A percentile compares a stretch with the other conserved stretches of the same genome.
Conservation (phyloP, 2,797 vertebrate genomes). For the Platyrinchus mystaceus region DNA sequence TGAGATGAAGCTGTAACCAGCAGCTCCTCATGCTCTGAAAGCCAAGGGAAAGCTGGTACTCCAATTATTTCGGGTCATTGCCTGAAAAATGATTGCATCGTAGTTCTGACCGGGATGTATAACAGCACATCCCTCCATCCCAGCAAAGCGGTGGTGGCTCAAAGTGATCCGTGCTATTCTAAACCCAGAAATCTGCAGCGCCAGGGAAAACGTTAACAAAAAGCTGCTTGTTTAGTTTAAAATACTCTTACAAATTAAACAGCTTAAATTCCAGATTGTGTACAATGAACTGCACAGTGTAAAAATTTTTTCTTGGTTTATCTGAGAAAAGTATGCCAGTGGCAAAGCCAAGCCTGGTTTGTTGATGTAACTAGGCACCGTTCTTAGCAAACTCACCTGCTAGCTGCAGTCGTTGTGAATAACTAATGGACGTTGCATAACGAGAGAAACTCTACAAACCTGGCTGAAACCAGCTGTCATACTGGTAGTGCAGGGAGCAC, state of each 20-base stretch:
- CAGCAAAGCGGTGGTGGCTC: neutral
- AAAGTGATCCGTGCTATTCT: neutral
- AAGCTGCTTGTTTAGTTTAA: constrained; percentile 44
- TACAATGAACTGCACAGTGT: neutral
- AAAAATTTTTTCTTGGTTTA: neutral
- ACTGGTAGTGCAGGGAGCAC: neutral
- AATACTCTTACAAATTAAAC: constrained; percentile 17
- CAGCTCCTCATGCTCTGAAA: neutral
- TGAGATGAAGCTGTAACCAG: neutral
- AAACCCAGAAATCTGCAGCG: constrained; percentile 17
- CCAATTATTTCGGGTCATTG: neutral
- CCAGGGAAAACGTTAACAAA: constrained; percentile 21
- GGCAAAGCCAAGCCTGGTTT: neutral
- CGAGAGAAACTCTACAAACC: neutral
- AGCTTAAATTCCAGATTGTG: constrained; percentile 12
- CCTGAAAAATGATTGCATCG: neutral
- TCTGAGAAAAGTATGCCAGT: neutral
- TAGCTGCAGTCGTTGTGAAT: neutral
- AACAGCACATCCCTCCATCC: neutral
- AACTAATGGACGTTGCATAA: constrained; percentile 13
- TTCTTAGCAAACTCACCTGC: neutral
- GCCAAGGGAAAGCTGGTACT: neutral
- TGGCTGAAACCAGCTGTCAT: neutral
- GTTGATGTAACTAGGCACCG: neutral
- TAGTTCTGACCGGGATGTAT: neutral